Base-by-base conservation (phyloP, 2,888 invertebrate species). In the Cordylochernes scorpioides region DNA sequence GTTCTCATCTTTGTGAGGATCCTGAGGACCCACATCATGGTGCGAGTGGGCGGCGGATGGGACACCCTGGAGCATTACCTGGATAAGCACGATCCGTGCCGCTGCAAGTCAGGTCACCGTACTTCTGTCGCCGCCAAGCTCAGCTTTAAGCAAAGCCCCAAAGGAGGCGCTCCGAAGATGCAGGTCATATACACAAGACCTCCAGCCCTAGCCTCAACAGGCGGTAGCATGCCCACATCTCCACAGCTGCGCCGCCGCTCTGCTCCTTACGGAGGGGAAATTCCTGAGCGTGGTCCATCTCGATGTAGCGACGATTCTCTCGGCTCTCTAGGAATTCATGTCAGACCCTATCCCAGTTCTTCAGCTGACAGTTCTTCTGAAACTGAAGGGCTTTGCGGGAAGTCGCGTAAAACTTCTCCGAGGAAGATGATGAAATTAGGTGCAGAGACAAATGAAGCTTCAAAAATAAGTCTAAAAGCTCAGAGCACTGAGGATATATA, bases 31-130 rank as follows among this genome's bases (percentile, higher is more conserved):
- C 88, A 91, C 62, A 88, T 91, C 41, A 91, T 91, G 91, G 88
- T 91, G 18, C 68, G 91, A 43, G 77, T 82, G 3, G 80, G 91
- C 2, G 91, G 88, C 9, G 88, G 88, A 25, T 91, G 88, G 91
- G 88, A 88, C 57, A 88, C 88, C 0, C 60, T 91, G 30, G 75
- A 84, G 39, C 84, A 88, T 57, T 88, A 86, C 54, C 58, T 91
- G 52, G 82, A 88, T 59, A 84, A 86, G 52, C 86, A 88, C 56
- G 91, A 91, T 55, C 88, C 88, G 1, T 91, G 88, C 58, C 65
- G 88, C 39, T 82, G 80, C 55, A 63, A 67, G 55, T 34, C 41
- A 15, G n/a, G n/a, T n/a, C 62, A 80, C 55, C 65, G 77, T 42
- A 64, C 70, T 21, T 69, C 77, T 5, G 68, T 75, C 38, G 69